A percentile compares a stretch with the other conserved stretches of the same genome.
Conservation (phyloP, 2,113 vertebrate genomes). For the Mastomys natalensis region DNA sequence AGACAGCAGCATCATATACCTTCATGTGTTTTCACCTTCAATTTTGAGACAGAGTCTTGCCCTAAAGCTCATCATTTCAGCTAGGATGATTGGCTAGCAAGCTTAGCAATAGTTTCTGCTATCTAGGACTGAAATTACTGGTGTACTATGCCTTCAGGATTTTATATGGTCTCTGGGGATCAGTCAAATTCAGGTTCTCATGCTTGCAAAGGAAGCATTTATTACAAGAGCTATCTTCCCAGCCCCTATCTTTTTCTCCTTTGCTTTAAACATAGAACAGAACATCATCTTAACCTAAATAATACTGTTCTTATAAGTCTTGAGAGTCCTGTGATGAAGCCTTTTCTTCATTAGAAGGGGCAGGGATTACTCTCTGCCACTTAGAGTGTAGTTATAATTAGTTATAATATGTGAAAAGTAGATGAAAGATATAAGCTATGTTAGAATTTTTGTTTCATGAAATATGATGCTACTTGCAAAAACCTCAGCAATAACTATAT, state of each 20-base stretch:
- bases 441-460: not conserved
- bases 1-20: not conserved
- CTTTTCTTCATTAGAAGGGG: not conserved
- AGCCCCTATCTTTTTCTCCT: not conserved
- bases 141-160: not conserved
- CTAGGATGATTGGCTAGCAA: not conserved
- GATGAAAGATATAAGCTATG: too few species aligned
- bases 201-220: not conserved
- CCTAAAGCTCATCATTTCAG: not conserved
- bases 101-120: too few species aligned
- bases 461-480: not conserved
- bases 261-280: not conserved
- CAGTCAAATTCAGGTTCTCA: not conserved
- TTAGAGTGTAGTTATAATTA: not conserved
- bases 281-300: not conserved
- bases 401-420: too few species aligned
- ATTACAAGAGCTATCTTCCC: not conserved
- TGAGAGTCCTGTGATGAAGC: not conserved
- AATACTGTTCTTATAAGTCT: not conserved
- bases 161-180: not conserved
- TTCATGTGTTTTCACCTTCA: not conserved
- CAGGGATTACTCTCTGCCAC: not conserved
- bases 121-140: not conserved
- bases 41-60: not conserved
- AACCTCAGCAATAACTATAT: not conserved